These are phyloP conservation scores for Synergus japonicus DNA, from an alignment of 2,888 invertebrate species.

Conservation along the genomic window DNA sequence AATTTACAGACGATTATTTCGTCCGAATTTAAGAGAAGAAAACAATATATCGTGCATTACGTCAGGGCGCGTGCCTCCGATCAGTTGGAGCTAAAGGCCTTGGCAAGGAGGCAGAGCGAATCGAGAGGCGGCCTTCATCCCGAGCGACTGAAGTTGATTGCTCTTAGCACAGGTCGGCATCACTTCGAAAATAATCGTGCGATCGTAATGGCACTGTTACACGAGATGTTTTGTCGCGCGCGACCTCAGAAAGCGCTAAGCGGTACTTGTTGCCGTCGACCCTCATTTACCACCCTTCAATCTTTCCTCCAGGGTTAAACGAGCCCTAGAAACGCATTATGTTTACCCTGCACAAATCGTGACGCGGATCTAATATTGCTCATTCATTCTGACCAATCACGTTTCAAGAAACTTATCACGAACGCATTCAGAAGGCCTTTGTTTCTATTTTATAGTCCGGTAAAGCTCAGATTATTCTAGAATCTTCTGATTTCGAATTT, in stretches of 20 bases:
- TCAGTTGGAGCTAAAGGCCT: slow-evolving; percentile 43
- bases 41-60: not conserved
- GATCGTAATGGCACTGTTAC: slow-evolving; percentile 62
- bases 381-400: slow-evolving; percentile 16
- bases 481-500: not conserved
- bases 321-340: not conserved
- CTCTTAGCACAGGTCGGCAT: slow-evolving; percentile 45
- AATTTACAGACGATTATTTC: not conserved
- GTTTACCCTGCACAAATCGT: not conserved
- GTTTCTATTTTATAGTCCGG: slow-evolving; percentile 21
- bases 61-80: slow-evolving; percentile 12
- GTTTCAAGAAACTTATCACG: slow-evolving; percentile 11
- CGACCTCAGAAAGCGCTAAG: slow-evolving; percentile 44
- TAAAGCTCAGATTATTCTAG: not conserved
- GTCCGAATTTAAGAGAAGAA: not conserved
- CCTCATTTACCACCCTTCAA: not conserved
- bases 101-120: slow-evolving; percentile 50
- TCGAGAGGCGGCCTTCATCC: slow-evolving; percentile 52
- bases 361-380: slow-evolving; percentile 17
- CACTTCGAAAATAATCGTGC: slow-evolving; percentile 59
- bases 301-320: not conserved
- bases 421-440: slow-evolving; percentile 35
- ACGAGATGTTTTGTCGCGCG: slow-evolving; percentile 58
- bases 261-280: slow-evolving; percentile 8
- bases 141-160: slow-evolving; percentile 52